phyloP scores from a whole-genome alignment of 2,888 invertebrate species.

The Cinara cedri region DNA sequence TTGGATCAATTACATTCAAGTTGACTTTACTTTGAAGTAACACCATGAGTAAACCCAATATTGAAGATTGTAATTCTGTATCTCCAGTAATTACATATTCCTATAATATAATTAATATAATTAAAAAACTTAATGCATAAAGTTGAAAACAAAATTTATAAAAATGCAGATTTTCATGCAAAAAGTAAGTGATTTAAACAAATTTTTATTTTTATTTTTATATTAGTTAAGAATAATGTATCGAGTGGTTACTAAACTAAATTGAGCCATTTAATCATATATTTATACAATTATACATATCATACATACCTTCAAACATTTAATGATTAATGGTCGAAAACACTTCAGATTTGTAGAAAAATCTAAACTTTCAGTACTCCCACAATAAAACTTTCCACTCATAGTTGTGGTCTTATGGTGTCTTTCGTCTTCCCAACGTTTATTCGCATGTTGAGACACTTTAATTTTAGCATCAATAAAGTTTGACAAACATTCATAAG shows the following conservation, averaged over 20 bases:
- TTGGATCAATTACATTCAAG: conserved; percentile 92
- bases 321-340: conserved; percentile 43
- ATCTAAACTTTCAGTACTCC: conserved; percentile 39
- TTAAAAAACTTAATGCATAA: neutral
- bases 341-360: conserved; percentile 47
- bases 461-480: conserved; percentile 54
- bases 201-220: too few relatives aligned
- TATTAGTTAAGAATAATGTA: too few relatives aligned
- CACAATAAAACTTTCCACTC: conserved; percentile 36
- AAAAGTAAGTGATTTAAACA: neutral
- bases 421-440: conserved; percentile 54
- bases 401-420: conserved; percentile 36
- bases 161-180: neutral
- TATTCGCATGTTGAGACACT: conserved; percentile 36
- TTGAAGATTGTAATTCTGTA: conserved; percentile 81
- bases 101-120: conserved; percentile 62
- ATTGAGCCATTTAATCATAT: too few relatives aligned
- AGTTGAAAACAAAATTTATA: neutral
- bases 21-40: conserved; percentile 88
- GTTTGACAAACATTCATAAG: conserved; percentile 45
- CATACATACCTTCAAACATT: conserved; percentile 44
- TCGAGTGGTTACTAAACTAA: too few relatives aligned
- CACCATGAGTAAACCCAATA: conserved; percentile 82
- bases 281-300: neutral
- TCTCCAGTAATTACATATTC: conserved; percentile 88